Evolutionary conservation across 2,888 invertebrate genomes (phyloP), one percentile per base, ranked within the genome.

Genomic region (Alloscopus bannaensis): DNA sequence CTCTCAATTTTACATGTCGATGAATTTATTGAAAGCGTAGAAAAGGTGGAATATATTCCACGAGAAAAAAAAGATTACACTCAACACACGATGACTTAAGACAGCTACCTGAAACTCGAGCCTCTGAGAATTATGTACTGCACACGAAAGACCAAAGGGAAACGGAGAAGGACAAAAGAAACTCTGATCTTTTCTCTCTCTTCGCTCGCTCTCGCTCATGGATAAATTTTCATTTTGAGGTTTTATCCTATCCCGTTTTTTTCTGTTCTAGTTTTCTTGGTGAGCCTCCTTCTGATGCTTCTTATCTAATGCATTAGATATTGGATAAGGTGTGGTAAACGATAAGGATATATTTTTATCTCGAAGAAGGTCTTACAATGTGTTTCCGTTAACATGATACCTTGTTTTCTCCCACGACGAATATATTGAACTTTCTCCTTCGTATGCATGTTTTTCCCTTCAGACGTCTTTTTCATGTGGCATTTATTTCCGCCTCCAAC

Each of bases 161-260:
- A 26, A 40, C 8, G 1, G 50, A 60, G 36, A 29, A 64, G 26
- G 31, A 29, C 22, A 31, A 66, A 31, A 66, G 42, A 64, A 24
- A 71, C 69, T 55, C 77, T 83, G 83, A 83, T 83, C 83, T 81
- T n/a, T n/a, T n/a, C n/a, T n/a, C n/a, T n/a, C n/a, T n/a, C n/a
- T n/a, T n/a, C n/a, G n/a, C n/a, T n/a, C n/a, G n/a, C n/a, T n/a
- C n/a, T n/a, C n/a, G n/a, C 73, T 73, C 68, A 76, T 68, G 82
- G 76, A 78, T 81, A 73, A 79, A 81, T 83, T 83, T 82, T 82
- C 83, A 83, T 83, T 82, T 83, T 82, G 83, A 79, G 82, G 81
- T 82, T 82, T 82, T 76, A 13, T 68, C 31, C 59, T 40, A 60
- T 31, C 47, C 29, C 24, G 11, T 60, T 59, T 50, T 59, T 71